A percentile compares a stretch with the other conserved stretches of the same genome.
phyloP scores from a whole-genome alignment of 2,888 invertebrate genomes.

The Hanleya hanleyi region DNA sequence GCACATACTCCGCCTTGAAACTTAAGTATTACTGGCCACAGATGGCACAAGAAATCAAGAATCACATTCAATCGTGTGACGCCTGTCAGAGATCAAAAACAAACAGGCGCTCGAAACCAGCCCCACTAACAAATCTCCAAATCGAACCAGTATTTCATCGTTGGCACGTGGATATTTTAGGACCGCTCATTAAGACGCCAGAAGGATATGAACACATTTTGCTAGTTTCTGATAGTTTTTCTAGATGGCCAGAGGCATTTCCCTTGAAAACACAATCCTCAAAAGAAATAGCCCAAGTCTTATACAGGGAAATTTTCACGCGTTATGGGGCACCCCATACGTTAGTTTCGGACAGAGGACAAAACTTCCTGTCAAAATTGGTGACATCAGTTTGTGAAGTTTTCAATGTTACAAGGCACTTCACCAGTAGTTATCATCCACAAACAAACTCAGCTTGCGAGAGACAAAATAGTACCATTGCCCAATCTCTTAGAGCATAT shows the following conservation, averaged over 20 bases:
- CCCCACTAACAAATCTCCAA: too few relatives aligned
- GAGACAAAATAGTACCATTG: slow-evolving; percentile 29
- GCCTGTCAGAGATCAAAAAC: too few relatives aligned
- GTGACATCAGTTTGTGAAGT: slow-evolving; percentile 40
- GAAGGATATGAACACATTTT: not conserved
- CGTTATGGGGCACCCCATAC: slow-evolving; percentile 35
- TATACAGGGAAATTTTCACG: slow-evolving; percentile 38
- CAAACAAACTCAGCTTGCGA: slow-evolving; percentile 35
- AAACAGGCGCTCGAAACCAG: too few relatives aligned
- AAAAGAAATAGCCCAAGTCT: slow-evolving; percentile 31
- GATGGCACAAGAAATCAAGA: too few relatives aligned
- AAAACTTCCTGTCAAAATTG: slow-evolving; percentile 35
- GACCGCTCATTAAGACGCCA: not conserved
- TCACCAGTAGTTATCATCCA: slow-evolving; percentile 40
- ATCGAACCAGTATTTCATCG: not conserved
- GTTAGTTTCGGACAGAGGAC: slow-evolving; percentile 36
- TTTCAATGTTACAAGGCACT: slow-evolving; percentile 34
- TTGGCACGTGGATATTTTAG: not conserved
- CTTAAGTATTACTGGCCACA: too few relatives aligned
- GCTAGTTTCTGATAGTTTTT: not conserved
- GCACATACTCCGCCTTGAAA: too few relatives aligned
- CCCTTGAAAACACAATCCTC: slow-evolving; percentile 5
- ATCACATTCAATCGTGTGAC: too few relatives aligned
- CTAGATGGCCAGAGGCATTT: not conserved
- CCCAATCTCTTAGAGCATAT: slow-evolving; percentile 33